Conservation (phyloP, 2,888 invertebrate species). For the Eurytoma californica region DNA sequence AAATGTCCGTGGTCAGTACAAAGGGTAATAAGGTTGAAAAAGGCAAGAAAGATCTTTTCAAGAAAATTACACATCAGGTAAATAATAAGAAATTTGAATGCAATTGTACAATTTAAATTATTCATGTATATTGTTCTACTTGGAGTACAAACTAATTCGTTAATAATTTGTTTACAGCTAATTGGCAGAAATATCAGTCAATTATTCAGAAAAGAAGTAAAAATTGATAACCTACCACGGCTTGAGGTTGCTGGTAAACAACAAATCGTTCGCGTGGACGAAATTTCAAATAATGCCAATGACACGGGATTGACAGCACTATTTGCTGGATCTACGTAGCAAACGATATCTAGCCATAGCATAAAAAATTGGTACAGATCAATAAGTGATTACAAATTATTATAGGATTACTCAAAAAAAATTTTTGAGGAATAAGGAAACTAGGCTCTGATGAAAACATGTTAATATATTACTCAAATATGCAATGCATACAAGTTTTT, state of each 20-base stretch:
- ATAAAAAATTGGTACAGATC: slow-evolving; percentile 64
- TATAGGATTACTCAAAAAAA: slow-evolving; percentile 40
- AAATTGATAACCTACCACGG: slow-evolving; percentile 89
- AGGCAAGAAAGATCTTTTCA: slow-evolving; percentile 92
- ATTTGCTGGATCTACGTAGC: slow-evolving; percentile 74
- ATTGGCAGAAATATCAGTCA: slow-evolving; percentile 91
- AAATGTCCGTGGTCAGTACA: slow-evolving; percentile 80
- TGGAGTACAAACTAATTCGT: too few relatives aligned
- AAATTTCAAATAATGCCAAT: slow-evolving; percentile 67
- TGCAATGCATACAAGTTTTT: slow-evolving; percentile 10
- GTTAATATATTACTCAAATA: slow-evolving; percentile 18
- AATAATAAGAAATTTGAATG: slow-evolving; percentile 47
- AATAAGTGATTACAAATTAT: slow-evolving; percentile 49
- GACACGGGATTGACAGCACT: slow-evolving; percentile 71
- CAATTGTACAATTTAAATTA: slow-evolving; percentile 7
- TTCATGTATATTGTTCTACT: neutral
- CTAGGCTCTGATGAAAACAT: slow-evolving; percentile 21
- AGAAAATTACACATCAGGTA: slow-evolving; percentile 89
- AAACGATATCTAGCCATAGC: slow-evolving; percentile 61
- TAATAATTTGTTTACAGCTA: slow-evolving; percentile 76
- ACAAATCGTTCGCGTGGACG: slow-evolving; percentile 67
- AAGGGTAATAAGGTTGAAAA: slow-evolving; percentile 90
- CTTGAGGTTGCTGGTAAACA: slow-evolving; percentile 76
- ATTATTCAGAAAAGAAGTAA: slow-evolving; percentile 90
- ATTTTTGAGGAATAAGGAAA: slow-evolving; percentile 46